Conservation (phyloP, 1,140 invertebrate species). For the Agrilus planipennis region DNA sequence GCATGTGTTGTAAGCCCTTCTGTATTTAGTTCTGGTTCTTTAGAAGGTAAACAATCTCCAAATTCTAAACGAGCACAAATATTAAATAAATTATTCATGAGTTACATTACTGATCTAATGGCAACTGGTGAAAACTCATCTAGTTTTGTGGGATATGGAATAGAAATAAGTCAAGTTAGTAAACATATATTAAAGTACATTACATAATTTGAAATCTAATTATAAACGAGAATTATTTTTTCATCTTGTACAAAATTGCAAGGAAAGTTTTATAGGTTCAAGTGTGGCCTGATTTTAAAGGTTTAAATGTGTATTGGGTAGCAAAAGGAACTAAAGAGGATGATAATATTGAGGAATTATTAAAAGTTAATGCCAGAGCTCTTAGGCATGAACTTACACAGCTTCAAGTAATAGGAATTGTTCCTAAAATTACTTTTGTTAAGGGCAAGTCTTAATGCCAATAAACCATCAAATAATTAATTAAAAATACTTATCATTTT, state of each 20-base stretch:
- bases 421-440: constrained; percentile 59
- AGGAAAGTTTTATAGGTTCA: constrained; percentile 38
- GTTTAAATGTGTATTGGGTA: constrained; percentile 57
- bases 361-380: constrained; percentile 40
- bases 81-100: constrained; percentile 70
- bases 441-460: constrained; percentile 35
- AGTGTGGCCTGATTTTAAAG: constrained; percentile 48
- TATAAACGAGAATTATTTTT: neutral
- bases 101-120: constrained; percentile 60
- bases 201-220: too few relatives aligned
- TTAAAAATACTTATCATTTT: neutral
- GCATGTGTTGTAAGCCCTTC: constrained; percentile 10
- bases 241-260: neutral
- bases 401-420: constrained; percentile 52
- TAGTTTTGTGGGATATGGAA: constrained; percentile 44
- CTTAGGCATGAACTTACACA: constrained; percentile 57
- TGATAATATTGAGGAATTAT: constrained; percentile 37
- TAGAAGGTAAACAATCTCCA: constrained; percentile 10
- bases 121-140: constrained; percentile 49
- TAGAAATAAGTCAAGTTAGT: constrained; percentile 52
- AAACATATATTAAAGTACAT: neutral
- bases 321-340: constrained; percentile 37
- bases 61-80: constrained; percentile 39
- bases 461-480: neutral
- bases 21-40: constrained; percentile 11